Evolutionary conservation across 2,113 vertebrate species (phyloP).

Genomic region (Lamprologus ornatipinnis): DNA sequence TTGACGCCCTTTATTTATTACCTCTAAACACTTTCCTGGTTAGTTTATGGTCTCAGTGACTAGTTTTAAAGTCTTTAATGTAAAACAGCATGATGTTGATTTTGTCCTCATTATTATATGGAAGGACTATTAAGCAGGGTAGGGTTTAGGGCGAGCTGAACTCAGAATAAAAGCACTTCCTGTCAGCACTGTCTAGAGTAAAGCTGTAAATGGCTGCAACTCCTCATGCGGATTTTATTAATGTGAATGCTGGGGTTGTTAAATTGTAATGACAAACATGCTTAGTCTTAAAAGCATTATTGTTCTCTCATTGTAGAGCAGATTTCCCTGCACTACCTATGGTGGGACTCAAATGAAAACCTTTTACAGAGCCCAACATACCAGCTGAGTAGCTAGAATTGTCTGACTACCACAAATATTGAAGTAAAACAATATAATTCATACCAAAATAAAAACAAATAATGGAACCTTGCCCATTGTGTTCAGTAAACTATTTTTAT

Average conservation of each 20-base stretch:
- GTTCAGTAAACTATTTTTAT: neutral
- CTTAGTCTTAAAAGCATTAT: neutral
- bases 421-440: neutral
- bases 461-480: neutral
- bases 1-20: neutral
- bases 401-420: neutral
- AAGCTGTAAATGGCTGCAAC: neutral
- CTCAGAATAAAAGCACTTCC: neutral
- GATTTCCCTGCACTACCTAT: fast-evolving
- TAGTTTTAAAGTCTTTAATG: neutral
- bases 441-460: neutral
- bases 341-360: neutral
- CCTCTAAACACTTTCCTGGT: neutral
- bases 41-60: neutral
- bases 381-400: neutral
- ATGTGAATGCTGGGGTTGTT: neutral
- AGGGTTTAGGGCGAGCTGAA: neutral
- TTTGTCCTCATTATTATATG: neutral
- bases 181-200: neutral
- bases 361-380: neutral
- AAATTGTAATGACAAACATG: neutral
- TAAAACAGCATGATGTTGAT: neutral
- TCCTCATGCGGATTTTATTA: fast-evolving
- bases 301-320: neutral
- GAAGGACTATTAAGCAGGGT: neutral